Evolutionary conservation across 2,113 vertebrate species (phyloP).

Genomic region (Cairina moschata): DNA sequence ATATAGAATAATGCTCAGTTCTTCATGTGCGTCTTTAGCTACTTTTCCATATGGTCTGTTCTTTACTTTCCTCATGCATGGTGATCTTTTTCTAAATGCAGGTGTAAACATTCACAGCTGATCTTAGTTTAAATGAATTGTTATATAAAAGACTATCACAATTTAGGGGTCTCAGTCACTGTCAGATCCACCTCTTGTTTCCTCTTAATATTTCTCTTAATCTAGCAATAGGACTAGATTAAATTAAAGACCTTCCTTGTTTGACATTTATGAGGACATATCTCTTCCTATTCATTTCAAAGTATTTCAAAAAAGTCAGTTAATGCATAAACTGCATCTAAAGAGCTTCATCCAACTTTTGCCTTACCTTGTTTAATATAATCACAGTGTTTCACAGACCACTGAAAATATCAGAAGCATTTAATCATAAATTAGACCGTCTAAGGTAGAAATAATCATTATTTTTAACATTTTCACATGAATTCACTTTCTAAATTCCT

Average conservation of each 20-base stretch:
- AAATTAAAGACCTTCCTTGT: background rate
- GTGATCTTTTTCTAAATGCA: background rate
- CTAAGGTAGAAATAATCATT: background rate
- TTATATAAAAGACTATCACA: background rate
- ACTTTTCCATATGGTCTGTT: background rate
- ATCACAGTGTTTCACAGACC: background rate
- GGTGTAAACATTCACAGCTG: background rate
- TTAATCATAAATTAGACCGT: background rate
- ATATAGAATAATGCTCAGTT: background rate
- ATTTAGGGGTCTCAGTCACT: background rate
- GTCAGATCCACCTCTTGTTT: background rate
- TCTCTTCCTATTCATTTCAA: background rate
- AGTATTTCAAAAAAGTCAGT: background rate
- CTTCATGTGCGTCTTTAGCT: background rate
- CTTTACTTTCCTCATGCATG: background rate
- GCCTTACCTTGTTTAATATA: background rate
- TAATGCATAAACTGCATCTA: background rate
- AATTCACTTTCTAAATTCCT: background rate
- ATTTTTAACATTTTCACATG: background rate
- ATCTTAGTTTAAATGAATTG: background rate
- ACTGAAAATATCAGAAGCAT: background rate
- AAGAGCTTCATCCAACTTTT: background rate
- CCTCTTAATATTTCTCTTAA: background rate
- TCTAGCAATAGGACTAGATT: background rate
- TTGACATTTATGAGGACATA: background rate